Evolutionary conservation across 1,140 invertebrate genomes (phyloP).

Genomic region (Ladona fulva): DNA sequence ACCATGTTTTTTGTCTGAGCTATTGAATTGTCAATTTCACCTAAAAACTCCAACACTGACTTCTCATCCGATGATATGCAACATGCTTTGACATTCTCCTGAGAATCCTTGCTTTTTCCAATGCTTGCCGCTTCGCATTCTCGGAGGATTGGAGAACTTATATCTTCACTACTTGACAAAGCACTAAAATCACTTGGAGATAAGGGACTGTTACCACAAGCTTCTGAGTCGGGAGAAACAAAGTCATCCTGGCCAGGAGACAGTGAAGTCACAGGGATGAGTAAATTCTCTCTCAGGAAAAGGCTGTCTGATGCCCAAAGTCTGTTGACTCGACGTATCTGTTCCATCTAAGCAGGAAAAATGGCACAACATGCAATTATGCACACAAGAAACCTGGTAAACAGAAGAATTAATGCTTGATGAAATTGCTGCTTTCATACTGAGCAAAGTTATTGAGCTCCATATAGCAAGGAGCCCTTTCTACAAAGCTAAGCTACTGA

Average conservation of each 20-base stretch:
- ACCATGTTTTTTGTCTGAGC: slow-evolving; percentile 75
- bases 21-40: slow-evolving; percentile 77
- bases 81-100: slow-evolving; percentile 18
- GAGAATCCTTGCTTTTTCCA: slow-evolving; percentile 19
- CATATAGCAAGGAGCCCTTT: no score
- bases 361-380: slow-evolving; percentile 25
- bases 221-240: background rate
- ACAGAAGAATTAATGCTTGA: slow-evolving; percentile 10
- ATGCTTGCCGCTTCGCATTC: slow-evolving; percentile 12
- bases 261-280: slow-evolving; percentile 57
- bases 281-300: slow-evolving; percentile 68
- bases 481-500: no score
- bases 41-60: slow-evolving; percentile 70
- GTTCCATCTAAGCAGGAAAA: slow-evolving; percentile 63
- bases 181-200: slow-evolving; percentile 13
- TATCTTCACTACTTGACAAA: background rate
- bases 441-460: no score
- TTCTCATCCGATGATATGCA: slow-evolving; percentile 35
- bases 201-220: slow-evolving; percentile 17
- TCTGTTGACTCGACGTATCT: slow-evolving; percentile 77
- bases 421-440: background rate
- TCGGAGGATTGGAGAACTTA: slow-evolving; percentile 5
- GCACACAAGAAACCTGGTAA: background rate
- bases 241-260: slow-evolving; percentile 22
- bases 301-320: slow-evolving; percentile 83